phyloP scores from a whole-genome alignment of 1,140 invertebrate species.

The Dendroctonus valens region DNA sequence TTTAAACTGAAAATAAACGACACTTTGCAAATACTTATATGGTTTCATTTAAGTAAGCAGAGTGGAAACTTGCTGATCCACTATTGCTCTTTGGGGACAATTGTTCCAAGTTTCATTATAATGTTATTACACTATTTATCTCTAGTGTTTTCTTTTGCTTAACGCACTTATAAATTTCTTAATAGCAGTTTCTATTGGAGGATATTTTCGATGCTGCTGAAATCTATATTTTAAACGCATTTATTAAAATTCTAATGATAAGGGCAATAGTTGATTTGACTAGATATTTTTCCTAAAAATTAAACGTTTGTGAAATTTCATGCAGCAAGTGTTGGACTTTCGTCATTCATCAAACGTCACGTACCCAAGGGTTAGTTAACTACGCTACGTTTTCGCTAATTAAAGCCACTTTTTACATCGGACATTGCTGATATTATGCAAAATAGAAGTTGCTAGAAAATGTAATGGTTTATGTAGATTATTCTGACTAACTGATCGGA shows the following conservation, averaged over 20 bases:
- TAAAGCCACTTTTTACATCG: too few species aligned
- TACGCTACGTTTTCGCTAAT: too few species aligned
- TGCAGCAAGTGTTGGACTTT: constrained; percentile 49
- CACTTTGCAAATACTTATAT: constrained; percentile 20
- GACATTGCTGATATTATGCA: too few species aligned
- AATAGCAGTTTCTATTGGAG: too few species aligned
- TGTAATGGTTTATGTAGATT: too few species aligned
- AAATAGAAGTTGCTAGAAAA: too few species aligned
- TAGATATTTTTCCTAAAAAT: neutral
- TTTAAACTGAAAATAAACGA: constrained; percentile 34
- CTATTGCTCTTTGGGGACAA: neutral
- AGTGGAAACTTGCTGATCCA: neutral
- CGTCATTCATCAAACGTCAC: constrained; percentile 47
- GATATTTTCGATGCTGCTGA: too few species aligned
- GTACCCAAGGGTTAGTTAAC: constrained; percentile 48
- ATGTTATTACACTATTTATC: neutral
- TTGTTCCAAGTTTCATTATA: neutral
- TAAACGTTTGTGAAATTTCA: constrained; percentile 41
- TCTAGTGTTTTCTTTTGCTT: neutral
- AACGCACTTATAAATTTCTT: neutral
- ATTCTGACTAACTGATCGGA: too few species aligned
- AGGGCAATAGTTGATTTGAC: too few species aligned
- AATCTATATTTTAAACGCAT: too few species aligned
- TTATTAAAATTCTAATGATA: too few species aligned
- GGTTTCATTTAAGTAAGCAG: constrained; percentile 1